Evolutionary conservation across 2,888 invertebrate species (phyloP), one percentile per base, ranked within the genome.

Genomic region (Silvanus unidentatus): DNA sequence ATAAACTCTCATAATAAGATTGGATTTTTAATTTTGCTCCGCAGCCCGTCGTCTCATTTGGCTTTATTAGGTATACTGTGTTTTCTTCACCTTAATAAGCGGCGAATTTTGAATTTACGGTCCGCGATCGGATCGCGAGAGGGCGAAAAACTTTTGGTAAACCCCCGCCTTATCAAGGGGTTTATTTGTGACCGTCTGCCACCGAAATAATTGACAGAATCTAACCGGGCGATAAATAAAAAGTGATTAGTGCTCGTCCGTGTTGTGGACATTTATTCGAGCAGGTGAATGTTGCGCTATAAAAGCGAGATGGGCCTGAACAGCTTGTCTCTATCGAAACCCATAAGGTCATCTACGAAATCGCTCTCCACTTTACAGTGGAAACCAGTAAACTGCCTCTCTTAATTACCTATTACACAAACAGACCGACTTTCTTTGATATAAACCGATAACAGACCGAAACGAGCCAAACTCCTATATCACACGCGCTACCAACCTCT

Each of bases 151-250:
- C 22, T 22, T 22, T 22, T 22, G 8, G 8, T 22, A 22, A 8
- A 22, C 8, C 8, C 8, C 8, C 22, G n/a, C 22, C 22, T 5
- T 22, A 22, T 22, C 4, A 22, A 5, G 22, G 22, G 22, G 8
- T 5, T 22, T 22, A 22, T 22, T 22, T 22, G 22, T 22, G 22
- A 5, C 8, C 4, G 3, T 22, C 22, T 8, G 4, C 8, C 47
- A 52, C 53, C 54, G 49, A 59, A 58, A 58, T 60, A 62, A 62
- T 59, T 62, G 62, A 62, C 60, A 59, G 22, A 55, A 52, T 58
- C 58, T 55, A 58, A 57, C 59, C 57, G 57, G 55, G 58, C 54
- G 55, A 62, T 62, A 62, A 62, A 62, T 61, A 60, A 61, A 59
- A 55, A 49, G 56, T 58, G 59, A 57, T 59, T 54, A 53, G 56